Evolutionary conservation across 2,888 invertebrate species (phyloP).

Genomic region (Meta bourneti): DNA sequence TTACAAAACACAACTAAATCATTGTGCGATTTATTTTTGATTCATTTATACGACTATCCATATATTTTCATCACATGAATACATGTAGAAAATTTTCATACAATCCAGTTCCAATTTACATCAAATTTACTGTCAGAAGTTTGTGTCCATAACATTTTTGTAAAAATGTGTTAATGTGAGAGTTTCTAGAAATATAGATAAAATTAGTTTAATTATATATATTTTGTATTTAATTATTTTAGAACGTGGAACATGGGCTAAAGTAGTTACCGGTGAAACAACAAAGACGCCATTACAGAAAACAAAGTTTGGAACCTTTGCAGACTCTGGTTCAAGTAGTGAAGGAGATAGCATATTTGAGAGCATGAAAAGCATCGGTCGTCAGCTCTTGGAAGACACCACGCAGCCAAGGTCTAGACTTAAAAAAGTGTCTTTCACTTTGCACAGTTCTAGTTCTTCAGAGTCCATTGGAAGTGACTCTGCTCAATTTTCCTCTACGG

Average conservation of each 20-base stretch:
- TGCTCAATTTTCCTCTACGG: constrained; percentile 46
- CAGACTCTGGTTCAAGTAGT: constrained; percentile 55
- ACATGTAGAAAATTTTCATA: no score
- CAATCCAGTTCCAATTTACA: no score
- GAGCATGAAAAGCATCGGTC: constrained; percentile 71
- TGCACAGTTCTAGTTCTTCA: constrained; percentile 74
- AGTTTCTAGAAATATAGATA: no score
- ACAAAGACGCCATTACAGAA: constrained; percentile 59
- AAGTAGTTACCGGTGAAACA: constrained; percentile 63
- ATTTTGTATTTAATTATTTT: not conserved
- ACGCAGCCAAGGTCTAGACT: constrained; percentile 37
- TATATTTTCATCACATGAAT: no score
- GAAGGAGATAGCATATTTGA: constrained; percentile 73
- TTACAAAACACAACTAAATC: no score
- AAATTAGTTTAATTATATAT: no score
- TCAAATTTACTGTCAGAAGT: no score
- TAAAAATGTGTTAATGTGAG: no score
- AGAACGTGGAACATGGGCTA: constrained; percentile 73
- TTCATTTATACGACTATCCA: no score
- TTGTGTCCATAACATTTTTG: no score
- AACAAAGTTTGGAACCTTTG: constrained; percentile 60
- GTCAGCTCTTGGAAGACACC: constrained; percentile 67
- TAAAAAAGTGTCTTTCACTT: constrained; percentile 74
- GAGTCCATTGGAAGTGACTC: constrained; percentile 73
- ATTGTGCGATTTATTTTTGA: no score